A percentile compares a stretch with the other conserved stretches of the same genome.
Conservation (phyloP, 2,888 invertebrate genomes). For the Pseudolycoriella hygida region DNA sequence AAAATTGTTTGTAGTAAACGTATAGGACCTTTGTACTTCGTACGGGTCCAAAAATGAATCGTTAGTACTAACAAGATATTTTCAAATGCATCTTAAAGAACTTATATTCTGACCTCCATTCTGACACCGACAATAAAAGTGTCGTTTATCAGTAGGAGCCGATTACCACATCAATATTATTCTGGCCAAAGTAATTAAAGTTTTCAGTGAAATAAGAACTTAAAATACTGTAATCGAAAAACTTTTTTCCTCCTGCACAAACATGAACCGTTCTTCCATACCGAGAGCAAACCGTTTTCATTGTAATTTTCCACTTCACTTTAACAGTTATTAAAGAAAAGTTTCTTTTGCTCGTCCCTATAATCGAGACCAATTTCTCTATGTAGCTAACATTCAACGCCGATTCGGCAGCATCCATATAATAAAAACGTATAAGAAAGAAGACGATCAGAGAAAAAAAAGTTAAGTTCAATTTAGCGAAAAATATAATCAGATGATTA, state of each 20-base stretch:
- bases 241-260: background rate
- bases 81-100: no score
- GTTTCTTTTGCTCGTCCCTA: background rate
- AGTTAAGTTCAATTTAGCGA: background rate
- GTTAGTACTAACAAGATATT: no score
- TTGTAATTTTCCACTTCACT: conserved; percentile 3
- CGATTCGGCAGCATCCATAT: background rate
- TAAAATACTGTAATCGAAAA: conserved; percentile 3
- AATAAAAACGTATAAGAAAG: background rate
- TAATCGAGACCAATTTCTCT: no score
- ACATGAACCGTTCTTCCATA: no score
- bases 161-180: background rate
- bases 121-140: no score
- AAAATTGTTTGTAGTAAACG: no score
- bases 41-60: no score
- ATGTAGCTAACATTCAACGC: no score
- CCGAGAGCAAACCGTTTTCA: background rate
- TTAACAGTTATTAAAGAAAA: conserved; percentile 2
- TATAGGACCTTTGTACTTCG: no score
- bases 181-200: conserved; percentile 3
- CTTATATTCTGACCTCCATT: no score
- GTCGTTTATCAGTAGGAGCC: no score
- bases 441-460: background rate
- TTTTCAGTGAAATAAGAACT: conserved; percentile 2
- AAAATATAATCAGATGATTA: background rate